Percentiles rank a stretch among this genome's conserved stretches.
These are phyloP conservation scores for Caenorhabditis remanei DNA, from an alignment of 1,140 invertebrate genomes.

Conservation along the genomic window DNA sequence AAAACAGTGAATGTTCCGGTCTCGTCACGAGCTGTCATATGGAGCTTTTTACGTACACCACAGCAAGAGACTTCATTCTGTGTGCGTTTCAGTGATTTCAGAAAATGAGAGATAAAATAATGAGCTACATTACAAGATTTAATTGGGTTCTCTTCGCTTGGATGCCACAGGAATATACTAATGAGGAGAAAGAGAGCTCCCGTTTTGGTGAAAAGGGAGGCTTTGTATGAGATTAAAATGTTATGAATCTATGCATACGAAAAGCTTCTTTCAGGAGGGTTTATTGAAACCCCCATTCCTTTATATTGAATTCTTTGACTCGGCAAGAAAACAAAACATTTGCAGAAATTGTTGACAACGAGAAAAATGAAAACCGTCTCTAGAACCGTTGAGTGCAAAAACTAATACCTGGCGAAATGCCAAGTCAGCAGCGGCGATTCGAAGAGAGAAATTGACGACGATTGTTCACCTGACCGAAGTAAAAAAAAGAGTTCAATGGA, in stretches of 20 bases:
- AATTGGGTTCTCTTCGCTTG: not conserved
- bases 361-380: not conserved
- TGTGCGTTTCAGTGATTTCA: too few relatives aligned
- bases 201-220: not conserved
- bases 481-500: not conserved
- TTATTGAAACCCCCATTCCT: not conserved
- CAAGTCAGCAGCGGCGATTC: constrained; percentile 1
- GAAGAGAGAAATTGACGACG: not conserved
- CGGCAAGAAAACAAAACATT: not conserved
- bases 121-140: constrained; percentile 27
- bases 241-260: not conserved
- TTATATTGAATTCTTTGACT: not conserved
- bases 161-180: not conserved
- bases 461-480: constrained; percentile 44
- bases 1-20: too few relatives aligned
- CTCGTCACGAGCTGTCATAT: too few relatives aligned
- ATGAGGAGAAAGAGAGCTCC: constrained; percentile 1
- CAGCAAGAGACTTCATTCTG: too few relatives aligned
- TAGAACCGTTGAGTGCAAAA: constrained; percentile 28
- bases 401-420: constrained; percentile 47
- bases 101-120: not conserved
- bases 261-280: not conserved
- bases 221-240: constrained; percentile 7
- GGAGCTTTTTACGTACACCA: too few relatives aligned
- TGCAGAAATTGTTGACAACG: not conserved